A percentile compares a stretch with the other conserved stretches of the same genome.
These are phyloP conservation scores for Dioctria linearis DNA, from an alignment of 2,888 invertebrate species.

Conservation along the genomic window DNA sequence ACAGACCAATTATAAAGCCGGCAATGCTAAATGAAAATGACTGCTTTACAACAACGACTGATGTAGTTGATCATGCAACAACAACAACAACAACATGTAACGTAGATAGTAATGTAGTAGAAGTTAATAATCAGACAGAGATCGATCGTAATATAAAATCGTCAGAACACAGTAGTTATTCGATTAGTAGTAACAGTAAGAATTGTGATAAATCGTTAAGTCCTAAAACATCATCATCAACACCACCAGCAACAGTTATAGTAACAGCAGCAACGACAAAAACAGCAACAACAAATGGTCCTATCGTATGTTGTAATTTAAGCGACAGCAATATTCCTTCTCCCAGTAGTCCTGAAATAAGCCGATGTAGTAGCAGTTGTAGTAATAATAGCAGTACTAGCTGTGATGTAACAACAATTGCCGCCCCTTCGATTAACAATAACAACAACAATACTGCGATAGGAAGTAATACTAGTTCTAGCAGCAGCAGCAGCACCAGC, in stretches of 20 bases:
- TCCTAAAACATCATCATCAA: slow-evolving; percentile 59
- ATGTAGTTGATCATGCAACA: slow-evolving; percentile 33
- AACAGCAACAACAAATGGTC: slow-evolving; percentile 57
- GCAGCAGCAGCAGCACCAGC: slow-evolving; percentile 1
- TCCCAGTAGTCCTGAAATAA: slow-evolving; percentile 64
- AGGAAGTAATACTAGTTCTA: neutral
- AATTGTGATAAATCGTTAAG: slow-evolving; percentile 44
- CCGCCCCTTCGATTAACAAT: neutral
- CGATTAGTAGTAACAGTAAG: slow-evolving; percentile 11
- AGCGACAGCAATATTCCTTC: slow-evolving; percentile 49
- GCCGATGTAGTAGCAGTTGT: slow-evolving; percentile 59
- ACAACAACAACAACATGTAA: neutral
- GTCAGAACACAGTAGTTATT: slow-evolving; percentile 50
- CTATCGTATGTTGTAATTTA: slow-evolving; percentile 29
- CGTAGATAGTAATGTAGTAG: slow-evolving; percentile 48
- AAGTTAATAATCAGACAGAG: slow-evolving; percentile 11
- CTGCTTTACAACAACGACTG: slow-evolving; percentile 48
- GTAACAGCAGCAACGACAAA: slow-evolving; percentile 65
- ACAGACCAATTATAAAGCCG: slow-evolving; percentile 52
- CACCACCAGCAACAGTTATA: slow-evolving; percentile 64
- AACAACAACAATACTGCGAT: neutral
- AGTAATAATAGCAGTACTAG: slow-evolving; percentile 55
- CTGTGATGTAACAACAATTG: slow-evolving; percentile 51
- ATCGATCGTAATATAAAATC: slow-evolving; percentile 38
- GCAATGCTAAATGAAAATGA: slow-evolving; percentile 52